These are phyloP conservation scores for Gadopsis bispinosus DNA, from an alignment of 2,797 vertebrate species.

Conservation along the genomic window DNA sequence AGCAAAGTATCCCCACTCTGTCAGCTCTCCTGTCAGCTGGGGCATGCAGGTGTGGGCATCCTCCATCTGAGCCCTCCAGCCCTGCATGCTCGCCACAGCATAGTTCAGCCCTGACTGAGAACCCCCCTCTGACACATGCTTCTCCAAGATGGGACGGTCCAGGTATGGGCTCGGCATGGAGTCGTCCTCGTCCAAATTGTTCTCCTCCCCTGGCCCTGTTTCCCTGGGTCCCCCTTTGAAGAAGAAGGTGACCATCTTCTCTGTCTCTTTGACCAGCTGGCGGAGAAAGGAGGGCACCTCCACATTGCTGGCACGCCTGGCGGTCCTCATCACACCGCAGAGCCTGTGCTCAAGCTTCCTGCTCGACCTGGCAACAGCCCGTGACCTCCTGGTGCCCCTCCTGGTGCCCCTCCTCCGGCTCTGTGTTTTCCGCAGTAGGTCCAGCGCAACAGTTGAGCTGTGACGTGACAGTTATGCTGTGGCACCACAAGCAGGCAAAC, in stretches of 20 bases:
- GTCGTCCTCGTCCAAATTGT: constrained; percentile 63
- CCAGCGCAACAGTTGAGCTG: constrained; percentile 70
- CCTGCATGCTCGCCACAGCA: constrained; percentile 86
- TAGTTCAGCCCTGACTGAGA: constrained; percentile 76
- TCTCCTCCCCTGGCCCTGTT: constrained; percentile 46
- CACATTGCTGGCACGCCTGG: constrained; percentile 80
- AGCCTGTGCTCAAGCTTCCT: constrained; percentile 75
- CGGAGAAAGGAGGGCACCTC: constrained; percentile 86
- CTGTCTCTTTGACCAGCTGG: constrained; percentile 84
- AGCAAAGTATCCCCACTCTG: constrained; percentile 86
- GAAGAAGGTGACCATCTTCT: constrained; percentile 87
- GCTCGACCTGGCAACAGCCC: constrained; percentile 60
- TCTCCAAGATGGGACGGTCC: constrained; percentile 81
- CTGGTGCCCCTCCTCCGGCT: constrained; percentile 68
- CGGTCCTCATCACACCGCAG: constrained; percentile 78
- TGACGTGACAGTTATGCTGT: not conserved
- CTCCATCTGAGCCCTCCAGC: constrained; percentile 89
- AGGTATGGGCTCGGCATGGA: constrained; percentile 77
- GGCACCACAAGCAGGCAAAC: constrained; percentile 40
- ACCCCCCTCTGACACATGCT: constrained; percentile 80
- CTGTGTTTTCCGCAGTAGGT: constrained; percentile 79
- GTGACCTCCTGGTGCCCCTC: constrained; percentile 67
- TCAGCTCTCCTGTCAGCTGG: constrained; percentile 74
- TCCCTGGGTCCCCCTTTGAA: constrained; percentile 79
- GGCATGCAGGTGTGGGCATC: constrained; percentile 86